phyloP scores from a whole-genome alignment of 2,888 invertebrate species.

The Mimas tiliae region DNA sequence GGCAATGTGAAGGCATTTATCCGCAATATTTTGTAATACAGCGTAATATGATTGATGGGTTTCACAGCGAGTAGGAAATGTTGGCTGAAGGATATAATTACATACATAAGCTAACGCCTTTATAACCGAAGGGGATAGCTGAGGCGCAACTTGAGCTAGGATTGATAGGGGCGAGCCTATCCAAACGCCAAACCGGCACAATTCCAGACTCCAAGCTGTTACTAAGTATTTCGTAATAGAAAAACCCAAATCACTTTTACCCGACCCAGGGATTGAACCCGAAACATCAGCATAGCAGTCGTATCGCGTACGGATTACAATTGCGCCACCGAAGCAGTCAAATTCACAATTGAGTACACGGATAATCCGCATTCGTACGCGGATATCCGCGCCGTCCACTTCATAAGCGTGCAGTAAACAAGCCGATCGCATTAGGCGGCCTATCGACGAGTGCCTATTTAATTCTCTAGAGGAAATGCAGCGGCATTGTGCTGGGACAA shows the following conservation, averaged over 20 bases:
- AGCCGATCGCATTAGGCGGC: slow-evolving; percentile 54
- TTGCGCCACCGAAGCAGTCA: no score
- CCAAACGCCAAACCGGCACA: no score
- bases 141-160: no score
- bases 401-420: slow-evolving; percentile 42
- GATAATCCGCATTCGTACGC: slow-evolving; percentile 10
- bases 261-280: no score
- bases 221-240: no score
- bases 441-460: slow-evolving; percentile 62
- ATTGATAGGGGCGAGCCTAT: no score
- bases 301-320: no score
- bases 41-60: not conserved
- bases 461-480: slow-evolving; percentile 62
- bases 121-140: no score
- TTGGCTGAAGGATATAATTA: not conserved
- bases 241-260: no score
- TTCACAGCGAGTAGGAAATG: not conserved
- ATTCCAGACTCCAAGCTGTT: slow-evolving; percentile 1
- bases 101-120: no score
- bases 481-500: slow-evolving; percentile 61
- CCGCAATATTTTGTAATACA: not conserved
- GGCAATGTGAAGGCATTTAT: not conserved
- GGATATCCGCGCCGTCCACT: slow-evolving; percentile 18
- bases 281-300: no score
- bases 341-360: not conserved